Conservation (phyloP, 2,888 invertebrate species). For the Lycaena phlaeas region DNA sequence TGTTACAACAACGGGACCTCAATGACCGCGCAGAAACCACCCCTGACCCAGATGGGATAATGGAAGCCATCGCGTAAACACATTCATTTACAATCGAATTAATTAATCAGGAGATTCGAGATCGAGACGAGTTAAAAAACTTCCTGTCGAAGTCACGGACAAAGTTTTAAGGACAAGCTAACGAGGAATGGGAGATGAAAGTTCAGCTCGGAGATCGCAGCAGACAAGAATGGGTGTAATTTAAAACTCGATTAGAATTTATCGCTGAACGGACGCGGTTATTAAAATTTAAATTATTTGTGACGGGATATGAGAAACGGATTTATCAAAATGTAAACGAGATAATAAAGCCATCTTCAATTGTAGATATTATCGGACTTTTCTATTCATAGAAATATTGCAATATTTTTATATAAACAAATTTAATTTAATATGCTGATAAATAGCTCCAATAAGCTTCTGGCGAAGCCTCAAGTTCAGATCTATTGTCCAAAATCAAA, state of each 20-base stretch:
- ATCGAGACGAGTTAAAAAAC: constrained; percentile 60
- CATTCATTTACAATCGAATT: constrained; percentile 60
- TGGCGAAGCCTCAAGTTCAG: too few species aligned
- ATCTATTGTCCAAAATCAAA: too few species aligned
- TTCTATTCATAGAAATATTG: too few species aligned
- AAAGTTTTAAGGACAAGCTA: constrained; percentile 68
- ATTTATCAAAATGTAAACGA: background rate
- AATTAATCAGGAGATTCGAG: constrained; percentile 66
- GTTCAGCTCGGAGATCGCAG: constrained; percentile 38
- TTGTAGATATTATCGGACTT: background rate
- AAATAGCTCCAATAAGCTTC: too few species aligned
- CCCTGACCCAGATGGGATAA: constrained; percentile 62
- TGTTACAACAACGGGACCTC: constrained; percentile 41
- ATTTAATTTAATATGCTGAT: too few species aligned
- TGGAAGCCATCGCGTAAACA: constrained; percentile 55
- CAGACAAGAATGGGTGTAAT: constrained; percentile 70
- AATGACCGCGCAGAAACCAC: constrained; percentile 58
- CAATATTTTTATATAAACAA: too few species aligned
- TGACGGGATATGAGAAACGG: background rate
- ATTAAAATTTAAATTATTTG: constrained; percentile 35
- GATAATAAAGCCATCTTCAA: background rate
- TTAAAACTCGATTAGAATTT: constrained; percentile 72
- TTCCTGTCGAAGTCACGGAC: constrained; percentile 43
- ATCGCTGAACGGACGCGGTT: constrained; percentile 46
- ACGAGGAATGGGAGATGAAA: constrained; percentile 61